Evolutionary conservation across 2,113 vertebrate species (phyloP).

Genomic region (Pristiophorus japonicus): DNA sequence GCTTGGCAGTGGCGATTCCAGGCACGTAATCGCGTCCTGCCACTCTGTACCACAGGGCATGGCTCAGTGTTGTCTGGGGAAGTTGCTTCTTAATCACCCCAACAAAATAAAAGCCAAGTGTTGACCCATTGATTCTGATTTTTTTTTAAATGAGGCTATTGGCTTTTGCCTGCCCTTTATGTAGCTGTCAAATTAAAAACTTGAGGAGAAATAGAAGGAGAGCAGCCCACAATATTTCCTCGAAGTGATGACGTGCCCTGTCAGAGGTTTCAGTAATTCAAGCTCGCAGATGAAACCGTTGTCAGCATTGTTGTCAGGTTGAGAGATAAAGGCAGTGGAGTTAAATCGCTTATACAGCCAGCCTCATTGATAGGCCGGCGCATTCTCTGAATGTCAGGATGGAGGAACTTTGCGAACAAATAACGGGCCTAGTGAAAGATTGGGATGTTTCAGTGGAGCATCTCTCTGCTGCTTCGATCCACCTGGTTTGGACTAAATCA

Average conservation of each 20-base stretch:
- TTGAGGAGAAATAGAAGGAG: conserved; percentile 49
- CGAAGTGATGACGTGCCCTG: conserved; percentile 73
- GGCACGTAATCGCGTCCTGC: background rate
- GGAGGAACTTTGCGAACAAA: conserved; percentile 52
- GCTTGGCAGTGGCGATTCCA: background rate
- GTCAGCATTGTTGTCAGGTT: conserved; percentile 53
- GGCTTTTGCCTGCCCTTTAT: conserved; percentile 18
- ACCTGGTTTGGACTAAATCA: conserved; percentile 31
- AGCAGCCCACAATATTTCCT: conserved; percentile 60
- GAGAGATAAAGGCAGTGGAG: conserved; percentile 49
- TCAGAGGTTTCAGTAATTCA: conserved; percentile 68
- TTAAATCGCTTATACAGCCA: conserved; percentile 53
- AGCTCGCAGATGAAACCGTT: conserved; percentile 61
- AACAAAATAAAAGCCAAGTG: background rate
- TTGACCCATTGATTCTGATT: conserved; percentile 25
- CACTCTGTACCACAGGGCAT: background rate
- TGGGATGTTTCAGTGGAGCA: conserved; percentile 41
- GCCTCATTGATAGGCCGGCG: conserved; percentile 55
- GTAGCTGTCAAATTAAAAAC: conserved; percentile 40
- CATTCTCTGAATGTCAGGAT: conserved; percentile 61
- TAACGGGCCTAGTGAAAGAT: conserved; percentile 57
- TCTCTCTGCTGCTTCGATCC: conserved; percentile 39
- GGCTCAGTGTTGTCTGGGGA: background rate
- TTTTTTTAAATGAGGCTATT: conserved; percentile 14
- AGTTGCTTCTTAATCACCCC: background rate